A percentile compares a stretch with the other conserved stretches of the same genome.
Conservation (phyloP, 2,888 invertebrate species). For the Acutogordius australiensis region DNA sequence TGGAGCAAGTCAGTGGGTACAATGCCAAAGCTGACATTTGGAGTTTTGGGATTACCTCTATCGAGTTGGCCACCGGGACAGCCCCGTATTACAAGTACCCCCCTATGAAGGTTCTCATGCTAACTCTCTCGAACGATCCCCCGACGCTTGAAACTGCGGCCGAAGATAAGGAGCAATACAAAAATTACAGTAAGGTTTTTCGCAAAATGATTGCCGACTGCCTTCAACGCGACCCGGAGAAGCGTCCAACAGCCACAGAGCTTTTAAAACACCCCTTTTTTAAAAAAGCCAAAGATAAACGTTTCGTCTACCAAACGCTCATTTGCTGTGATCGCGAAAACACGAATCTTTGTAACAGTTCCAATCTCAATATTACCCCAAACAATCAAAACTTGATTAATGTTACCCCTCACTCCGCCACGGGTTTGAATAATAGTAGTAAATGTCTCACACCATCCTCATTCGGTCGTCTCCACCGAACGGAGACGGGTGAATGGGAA, state of each 20-base stretch:
- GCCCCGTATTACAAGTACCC: slow-evolving; percentile 96
- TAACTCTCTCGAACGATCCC: slow-evolving; percentile 87
- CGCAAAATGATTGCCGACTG: slow-evolving; percentile 85
- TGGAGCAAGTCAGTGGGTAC: slow-evolving; percentile 57
- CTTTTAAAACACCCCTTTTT: slow-evolving; percentile 85
- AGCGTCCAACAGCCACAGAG: slow-evolving; percentile 70
- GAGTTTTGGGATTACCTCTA: slow-evolving; percentile 81
- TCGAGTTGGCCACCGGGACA: slow-evolving; percentile 89
- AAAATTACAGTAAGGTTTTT: slow-evolving; percentile 82
- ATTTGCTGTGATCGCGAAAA: slow-evolving; percentile 10
- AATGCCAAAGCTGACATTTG: slow-evolving; percentile 87
- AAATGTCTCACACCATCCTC: slow-evolving; percentile 6
- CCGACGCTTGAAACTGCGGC: slow-evolving; percentile 75
- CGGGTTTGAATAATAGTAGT: too few species aligned
- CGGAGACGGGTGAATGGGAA: slow-evolving; percentile 85
- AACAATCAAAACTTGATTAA: too few species aligned
- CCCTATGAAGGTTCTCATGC: slow-evolving; percentile 90
- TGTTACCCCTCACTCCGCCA: too few species aligned
- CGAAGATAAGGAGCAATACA: slow-evolving; percentile 87
- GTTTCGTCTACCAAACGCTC: slow-evolving; percentile 19
- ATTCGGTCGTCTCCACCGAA: slow-evolving; percentile 32
- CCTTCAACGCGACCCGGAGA: slow-evolving; percentile 70
- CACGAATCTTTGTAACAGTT: too few species aligned
- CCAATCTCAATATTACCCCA: too few species aligned
- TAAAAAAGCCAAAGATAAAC: slow-evolving; percentile 50